Base-by-base conservation (phyloP, 2,888 invertebrate species). In the Gortyna flavago region DNA sequence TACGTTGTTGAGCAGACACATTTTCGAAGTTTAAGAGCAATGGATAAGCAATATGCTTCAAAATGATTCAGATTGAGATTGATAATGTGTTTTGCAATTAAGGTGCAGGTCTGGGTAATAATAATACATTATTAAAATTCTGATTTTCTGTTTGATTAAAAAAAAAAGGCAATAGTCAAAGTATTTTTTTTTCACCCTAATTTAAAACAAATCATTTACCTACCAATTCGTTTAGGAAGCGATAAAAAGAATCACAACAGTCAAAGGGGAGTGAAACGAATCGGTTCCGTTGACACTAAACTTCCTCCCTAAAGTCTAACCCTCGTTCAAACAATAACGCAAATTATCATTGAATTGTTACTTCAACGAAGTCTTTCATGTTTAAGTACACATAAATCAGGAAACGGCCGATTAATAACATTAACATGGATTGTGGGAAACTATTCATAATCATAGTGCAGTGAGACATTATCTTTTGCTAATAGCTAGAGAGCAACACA, bases 351-450 rank as follows among this genome's bases (percentile, higher is more conserved):
- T 32, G 2, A 59, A 76, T 70, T 41, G 59, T 35, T 61, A 54
- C 77, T 75, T 69, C 25, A 82, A 85, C 82, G 48, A 69, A 73
- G 72, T 48, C 62, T 61, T 85, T 71, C 67, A 85, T 68, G 68
- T 73, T 82, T 77, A 83, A 51, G 57, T 64, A 25, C 51, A 74
- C 48, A 68, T 32, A 73, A 70, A 67, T 64, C 71, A 71, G 86
- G 77, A 85, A 79, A 79, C 29, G 13, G 13, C 11, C 74, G 64
- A 79, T 75, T 78, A 83, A 38, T 77, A 67, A 64, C 41, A 83
- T 83, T 61, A 62, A n/a, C 35, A 44, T 61, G 41, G 25, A 41
- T 69, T 67, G 71, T 79, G 66, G 61, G 61, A 71, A 71, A 38
- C n/a, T n/a, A 35, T 79, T 68, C 9, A 38, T 61, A 67, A 79